A percentile compares a stretch with the other conserved stretches of the same genome.
Evolutionary conservation across 2,888 invertebrate species (phyloP).

Genomic region (Idaea aversata): DNA sequence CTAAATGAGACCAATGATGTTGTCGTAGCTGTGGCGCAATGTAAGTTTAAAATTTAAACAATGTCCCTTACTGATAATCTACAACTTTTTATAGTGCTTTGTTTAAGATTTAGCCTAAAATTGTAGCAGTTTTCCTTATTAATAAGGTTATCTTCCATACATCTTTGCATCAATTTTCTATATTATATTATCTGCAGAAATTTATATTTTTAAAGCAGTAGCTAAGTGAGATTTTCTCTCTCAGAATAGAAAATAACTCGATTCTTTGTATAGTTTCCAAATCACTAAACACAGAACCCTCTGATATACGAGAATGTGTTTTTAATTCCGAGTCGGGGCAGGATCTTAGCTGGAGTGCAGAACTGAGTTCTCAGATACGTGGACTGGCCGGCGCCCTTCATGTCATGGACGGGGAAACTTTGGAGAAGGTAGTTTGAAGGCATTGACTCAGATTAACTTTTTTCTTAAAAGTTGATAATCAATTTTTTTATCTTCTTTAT

Average conservation of each 20-base stretch:
- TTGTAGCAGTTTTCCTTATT: too few relatives aligned
- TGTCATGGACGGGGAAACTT: constrained; percentile 15
- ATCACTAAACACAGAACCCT: not conserved
- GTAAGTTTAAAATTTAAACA: too few relatives aligned
- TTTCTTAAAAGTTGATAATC: not conserved
- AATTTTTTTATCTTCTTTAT: too few relatives aligned
- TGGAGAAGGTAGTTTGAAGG: constrained; percentile 4
- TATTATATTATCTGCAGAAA: too few relatives aligned
- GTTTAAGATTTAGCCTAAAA: too few relatives aligned
- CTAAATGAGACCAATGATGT: too few relatives aligned
- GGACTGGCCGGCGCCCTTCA: constrained; percentile 27
- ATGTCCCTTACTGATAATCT: too few relatives aligned
- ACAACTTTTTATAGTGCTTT: too few relatives aligned
- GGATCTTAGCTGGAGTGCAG: constrained; percentile 45
- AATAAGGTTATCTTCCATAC: too few relatives aligned
- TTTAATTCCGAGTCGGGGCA: constrained; percentile 38
- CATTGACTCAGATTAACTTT: not conserved
- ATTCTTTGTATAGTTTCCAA: not conserved
- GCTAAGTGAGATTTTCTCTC: not conserved
- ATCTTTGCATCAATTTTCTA: too few relatives aligned
- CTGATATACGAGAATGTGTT: constrained; percentile 19
- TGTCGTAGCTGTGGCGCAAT: too few relatives aligned
- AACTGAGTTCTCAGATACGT: constrained; percentile 43
- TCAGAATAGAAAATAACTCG: not conserved
- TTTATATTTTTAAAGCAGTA: too few relatives aligned